phyloP scores from a whole-genome alignment of 2,888 invertebrate species.

The Torymus auratus region DNA sequence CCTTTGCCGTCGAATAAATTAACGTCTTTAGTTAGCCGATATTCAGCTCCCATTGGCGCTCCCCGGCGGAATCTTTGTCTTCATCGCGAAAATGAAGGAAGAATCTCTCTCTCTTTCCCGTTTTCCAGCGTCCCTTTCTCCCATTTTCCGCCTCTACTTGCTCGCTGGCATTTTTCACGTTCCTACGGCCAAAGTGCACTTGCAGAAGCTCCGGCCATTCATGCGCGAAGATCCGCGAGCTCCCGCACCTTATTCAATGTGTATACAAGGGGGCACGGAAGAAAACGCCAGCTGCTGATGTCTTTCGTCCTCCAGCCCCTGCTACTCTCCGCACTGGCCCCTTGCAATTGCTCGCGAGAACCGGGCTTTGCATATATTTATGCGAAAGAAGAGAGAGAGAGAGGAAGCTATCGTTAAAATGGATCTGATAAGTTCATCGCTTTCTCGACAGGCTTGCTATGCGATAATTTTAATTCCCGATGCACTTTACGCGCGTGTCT shows the following conservation, averaged over 20 bases:
- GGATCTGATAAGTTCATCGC: slow-evolving; percentile 43
- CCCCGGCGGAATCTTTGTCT: slow-evolving; percentile 60
- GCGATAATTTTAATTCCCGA: slow-evolving; percentile 38
- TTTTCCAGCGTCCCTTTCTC: not conserved
- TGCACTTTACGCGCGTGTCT: not conserved
- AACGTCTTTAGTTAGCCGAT: slow-evolving; percentile 73
- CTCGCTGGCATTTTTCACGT: not conserved
- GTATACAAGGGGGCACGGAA: not conserved
- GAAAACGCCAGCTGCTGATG: slow-evolving; percentile 1
- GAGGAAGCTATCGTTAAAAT: slow-evolving; percentile 47
- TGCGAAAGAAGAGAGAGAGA: too few relatives aligned
- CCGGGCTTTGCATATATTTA: slow-evolving; percentile 41
- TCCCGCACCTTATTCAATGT: slow-evolving; percentile 33
- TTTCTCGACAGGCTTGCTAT: not conserved
- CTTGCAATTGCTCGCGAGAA: slow-evolving; percentile 27
- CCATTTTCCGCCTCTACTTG: too few relatives aligned
- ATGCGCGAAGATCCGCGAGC: slow-evolving; percentile 57
- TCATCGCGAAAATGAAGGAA: slow-evolving; percentile 66
- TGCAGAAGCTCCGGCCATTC: slow-evolving; percentile 57
- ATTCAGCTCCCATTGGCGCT: slow-evolving; percentile 61
- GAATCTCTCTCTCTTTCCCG: not conserved
- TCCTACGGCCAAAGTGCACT: slow-evolving; percentile 50
- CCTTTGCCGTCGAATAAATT: slow-evolving; percentile 72
- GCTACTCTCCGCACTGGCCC: not conserved
- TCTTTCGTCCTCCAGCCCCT: not conserved